A percentile compares a stretch with the other conserved stretches of the same genome.
phyloP scores from a whole-genome alignment of 2,888 invertebrate genomes.

The Drosophila mimetica region DNA sequence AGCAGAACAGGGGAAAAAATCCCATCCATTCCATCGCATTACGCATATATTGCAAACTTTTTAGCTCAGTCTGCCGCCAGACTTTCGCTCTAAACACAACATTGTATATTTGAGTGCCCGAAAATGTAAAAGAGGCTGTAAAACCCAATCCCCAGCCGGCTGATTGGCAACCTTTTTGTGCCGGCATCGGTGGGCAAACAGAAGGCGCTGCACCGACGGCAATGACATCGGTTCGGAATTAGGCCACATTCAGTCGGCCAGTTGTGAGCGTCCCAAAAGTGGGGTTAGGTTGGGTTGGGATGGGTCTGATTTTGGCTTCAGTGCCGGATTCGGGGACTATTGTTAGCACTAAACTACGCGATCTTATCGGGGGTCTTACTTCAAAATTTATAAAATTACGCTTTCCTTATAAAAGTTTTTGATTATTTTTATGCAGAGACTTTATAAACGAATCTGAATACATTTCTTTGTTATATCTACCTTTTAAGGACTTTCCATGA shows the following conservation, averaged over 20 bases:
- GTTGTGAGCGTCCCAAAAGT: conserved; percentile 45
- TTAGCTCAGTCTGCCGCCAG: conserved; percentile 9
- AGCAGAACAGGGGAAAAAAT: not conserved
- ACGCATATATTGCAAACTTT: conserved; percentile 13
- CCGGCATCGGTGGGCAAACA: conserved; percentile 30
- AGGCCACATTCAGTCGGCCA: conserved; percentile 59
- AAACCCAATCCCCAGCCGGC: conserved; percentile 33
- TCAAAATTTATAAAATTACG: not conserved
- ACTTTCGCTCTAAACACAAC: conserved; percentile 15
- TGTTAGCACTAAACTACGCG: not conserved
- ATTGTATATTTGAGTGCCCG: conserved; percentile 24
- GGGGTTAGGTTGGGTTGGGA: not conserved
- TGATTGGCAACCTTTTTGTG: conserved; percentile 37
- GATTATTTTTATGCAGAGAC: not conserved
- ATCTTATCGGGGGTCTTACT: not conserved
- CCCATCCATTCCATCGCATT: conserved; percentile 11
- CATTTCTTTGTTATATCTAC: not conserved
- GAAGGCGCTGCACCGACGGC: conserved; percentile 26
- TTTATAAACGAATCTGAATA: not conserved
- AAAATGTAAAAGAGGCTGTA: conserved; percentile 43
- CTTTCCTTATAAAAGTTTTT: not conserved
- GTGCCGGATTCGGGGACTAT: not conserved
- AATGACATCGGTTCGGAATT: conserved; percentile 49
- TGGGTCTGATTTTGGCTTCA: not conserved
- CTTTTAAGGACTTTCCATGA: not conserved